Conservation (phyloP, 2,797 vertebrate genomes). For the Florisuga fusca region DNA sequence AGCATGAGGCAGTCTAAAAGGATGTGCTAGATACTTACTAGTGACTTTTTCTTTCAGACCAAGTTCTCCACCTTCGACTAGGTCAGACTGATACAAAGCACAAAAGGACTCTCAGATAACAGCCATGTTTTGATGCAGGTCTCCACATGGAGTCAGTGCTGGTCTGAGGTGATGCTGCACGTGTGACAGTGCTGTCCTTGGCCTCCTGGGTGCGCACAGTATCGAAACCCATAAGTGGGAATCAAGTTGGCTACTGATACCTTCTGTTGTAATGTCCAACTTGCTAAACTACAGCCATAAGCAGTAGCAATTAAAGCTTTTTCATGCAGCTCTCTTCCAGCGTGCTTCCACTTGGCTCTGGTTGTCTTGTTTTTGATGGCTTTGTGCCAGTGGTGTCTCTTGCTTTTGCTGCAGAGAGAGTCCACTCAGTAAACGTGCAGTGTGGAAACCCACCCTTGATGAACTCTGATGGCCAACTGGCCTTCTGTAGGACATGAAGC, state of each 20-base stretch:
- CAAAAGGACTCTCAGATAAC: not conserved
- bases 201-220: not conserved
- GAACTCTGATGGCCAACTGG: not conserved
- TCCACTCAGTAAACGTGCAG: fast-evolving
- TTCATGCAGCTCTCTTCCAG: not conserved
- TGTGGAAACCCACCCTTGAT: not conserved
- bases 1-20: not conserved
- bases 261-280: not conserved
- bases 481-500: not conserved
- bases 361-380: not conserved
- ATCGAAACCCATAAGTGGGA: not conserved
- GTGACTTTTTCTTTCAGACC: not conserved
- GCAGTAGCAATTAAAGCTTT: not conserved
- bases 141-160: not conserved
- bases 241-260: not conserved
- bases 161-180: not conserved
- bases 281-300: not conserved
- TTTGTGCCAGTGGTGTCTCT: not conserved
- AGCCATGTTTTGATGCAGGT: not conserved
- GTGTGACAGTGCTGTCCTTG: not conserved
- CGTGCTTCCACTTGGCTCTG: not conserved
- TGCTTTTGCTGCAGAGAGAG: not conserved
- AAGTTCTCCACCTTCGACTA: not conserved
- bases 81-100: slow-evolving; percentile 9
- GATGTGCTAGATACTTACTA: not conserved